phyloP scores from a whole-genome alignment of 2,797 vertebrate genomes.

The Gambelia wislizenii region DNA sequence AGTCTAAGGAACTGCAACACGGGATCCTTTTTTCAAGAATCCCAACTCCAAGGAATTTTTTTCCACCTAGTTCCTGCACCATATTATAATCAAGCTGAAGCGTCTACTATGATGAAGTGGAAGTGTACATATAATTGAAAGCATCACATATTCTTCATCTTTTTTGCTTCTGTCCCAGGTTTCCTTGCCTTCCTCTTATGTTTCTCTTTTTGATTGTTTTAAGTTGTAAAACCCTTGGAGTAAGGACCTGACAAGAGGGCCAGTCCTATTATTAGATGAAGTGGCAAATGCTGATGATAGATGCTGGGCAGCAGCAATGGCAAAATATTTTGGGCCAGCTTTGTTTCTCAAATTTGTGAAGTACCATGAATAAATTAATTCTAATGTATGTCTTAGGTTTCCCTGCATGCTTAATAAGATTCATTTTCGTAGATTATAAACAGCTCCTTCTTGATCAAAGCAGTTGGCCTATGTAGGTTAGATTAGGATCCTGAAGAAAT shows the following conservation, averaged over 20 bases:
- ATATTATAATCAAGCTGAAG: not conserved
- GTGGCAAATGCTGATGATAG: no score
- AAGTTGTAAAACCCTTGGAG: not conserved
- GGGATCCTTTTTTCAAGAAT: not conserved
- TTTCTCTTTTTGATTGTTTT: not conserved
- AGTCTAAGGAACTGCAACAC: not conserved
- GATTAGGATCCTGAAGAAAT: not conserved
- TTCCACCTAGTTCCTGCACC: not conserved
- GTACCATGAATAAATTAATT: not conserved
- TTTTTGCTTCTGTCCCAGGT: not conserved
- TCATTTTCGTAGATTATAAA: not conserved
- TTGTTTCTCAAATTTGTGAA: not conserved
- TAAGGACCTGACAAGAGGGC: not conserved
- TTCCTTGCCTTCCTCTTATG: not conserved
- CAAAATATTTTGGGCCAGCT: no score
- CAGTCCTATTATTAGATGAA: no score
- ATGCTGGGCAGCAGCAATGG: no score
- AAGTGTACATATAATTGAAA: not conserved
- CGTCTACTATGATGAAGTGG: not conserved
- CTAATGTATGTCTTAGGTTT: not conserved
- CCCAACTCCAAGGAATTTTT: not conserved
- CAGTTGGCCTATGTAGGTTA: not conserved
- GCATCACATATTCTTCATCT: not conserved
- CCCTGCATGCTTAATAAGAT: not conserved
- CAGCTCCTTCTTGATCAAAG: not conserved